Conservation (phyloP, 2,797 vertebrate genomes). For the Macroramphosus scolopax region DNA sequence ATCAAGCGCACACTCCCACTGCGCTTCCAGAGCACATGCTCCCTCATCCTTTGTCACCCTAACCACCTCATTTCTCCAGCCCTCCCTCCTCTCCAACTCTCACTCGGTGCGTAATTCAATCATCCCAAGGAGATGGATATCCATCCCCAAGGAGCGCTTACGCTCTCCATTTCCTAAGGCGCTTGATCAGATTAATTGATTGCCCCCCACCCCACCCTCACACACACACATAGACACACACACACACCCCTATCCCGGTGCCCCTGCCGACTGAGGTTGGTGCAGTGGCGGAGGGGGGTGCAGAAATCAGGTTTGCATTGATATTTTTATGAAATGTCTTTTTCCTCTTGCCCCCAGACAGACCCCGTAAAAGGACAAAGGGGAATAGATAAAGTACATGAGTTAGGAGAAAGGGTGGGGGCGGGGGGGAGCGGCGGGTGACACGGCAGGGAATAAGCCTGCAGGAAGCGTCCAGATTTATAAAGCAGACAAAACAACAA, state of each 20-base stretch:
- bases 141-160: constrained; percentile 81
- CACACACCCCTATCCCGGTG: constrained; percentile 29
- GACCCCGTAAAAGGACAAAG: constrained; percentile 63
- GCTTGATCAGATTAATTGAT: constrained; percentile 88
- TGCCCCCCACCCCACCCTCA: constrained; percentile 43
- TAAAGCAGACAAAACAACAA: constrained; percentile 61
- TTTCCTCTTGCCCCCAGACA: constrained; percentile 56
- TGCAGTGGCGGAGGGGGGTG: constrained; percentile 40
- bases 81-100: constrained; percentile 63
- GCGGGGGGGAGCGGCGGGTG: constrained; percentile 3
- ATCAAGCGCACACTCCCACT: constrained; percentile 45
- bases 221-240: constrained; percentile 20
- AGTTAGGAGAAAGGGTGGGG: constrained; percentile 2
- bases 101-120: constrained; percentile 80
- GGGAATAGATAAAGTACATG: constrained; percentile 62
- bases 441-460: constrained; percentile 19
- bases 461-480: constrained; percentile 50
- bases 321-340: constrained; percentile 78
- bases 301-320: constrained; percentile 80
- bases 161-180: constrained; percentile 84
- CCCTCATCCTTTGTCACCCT: constrained; percentile 65
- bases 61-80: constrained; percentile 66
- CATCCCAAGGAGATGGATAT: constrained; percentile 83
- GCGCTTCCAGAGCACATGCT: constrained; percentile 60
- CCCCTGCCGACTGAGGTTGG: constrained; percentile 42